Percentiles rank a stretch among this genome's conserved stretches.
Conservation (phyloP, 2,113 vertebrate species). For the Vulpes vulpes region DNA sequence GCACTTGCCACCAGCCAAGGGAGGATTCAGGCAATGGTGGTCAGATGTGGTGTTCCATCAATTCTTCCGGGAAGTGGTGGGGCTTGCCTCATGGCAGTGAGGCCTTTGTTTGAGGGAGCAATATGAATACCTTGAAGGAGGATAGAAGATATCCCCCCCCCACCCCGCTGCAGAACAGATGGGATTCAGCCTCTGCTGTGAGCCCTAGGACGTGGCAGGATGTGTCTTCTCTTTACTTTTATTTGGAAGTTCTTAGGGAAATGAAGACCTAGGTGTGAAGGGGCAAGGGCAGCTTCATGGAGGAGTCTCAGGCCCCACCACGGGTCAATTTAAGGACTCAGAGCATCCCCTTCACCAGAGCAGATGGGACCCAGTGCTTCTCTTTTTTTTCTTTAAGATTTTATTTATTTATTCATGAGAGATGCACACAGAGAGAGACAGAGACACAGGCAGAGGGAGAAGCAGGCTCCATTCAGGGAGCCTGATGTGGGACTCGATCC, state of each 20-base stretch:
- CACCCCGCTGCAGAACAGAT: background rate
- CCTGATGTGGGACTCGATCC: no score
- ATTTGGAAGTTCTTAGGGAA: background rate
- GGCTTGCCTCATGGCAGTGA: background rate
- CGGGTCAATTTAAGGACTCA: background rate
- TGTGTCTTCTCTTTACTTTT: background rate
- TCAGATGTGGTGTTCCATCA: background rate
- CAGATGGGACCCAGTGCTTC: background rate
- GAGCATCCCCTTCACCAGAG: background rate
- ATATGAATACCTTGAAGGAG: background rate
- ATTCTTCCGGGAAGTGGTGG: background rate
- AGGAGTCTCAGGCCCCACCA: background rate
- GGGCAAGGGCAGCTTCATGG: background rate
- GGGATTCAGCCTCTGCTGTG: background rate
- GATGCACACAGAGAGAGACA: no score
- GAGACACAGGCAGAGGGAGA: no score
- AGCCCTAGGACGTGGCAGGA: background rate
- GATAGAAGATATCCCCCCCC: background rate
- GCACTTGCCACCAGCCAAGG: background rate
- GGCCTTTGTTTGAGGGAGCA: background rate
- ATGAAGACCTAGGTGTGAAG: background rate
- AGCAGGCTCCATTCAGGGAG: no score
- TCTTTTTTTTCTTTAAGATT: background rate
- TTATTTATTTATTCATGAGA: no score
- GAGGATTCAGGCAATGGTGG: rapidly evolving